Base-by-base conservation (phyloP, 2,113 vertebrate genomes). In the Lipophrys pholis region DNA sequence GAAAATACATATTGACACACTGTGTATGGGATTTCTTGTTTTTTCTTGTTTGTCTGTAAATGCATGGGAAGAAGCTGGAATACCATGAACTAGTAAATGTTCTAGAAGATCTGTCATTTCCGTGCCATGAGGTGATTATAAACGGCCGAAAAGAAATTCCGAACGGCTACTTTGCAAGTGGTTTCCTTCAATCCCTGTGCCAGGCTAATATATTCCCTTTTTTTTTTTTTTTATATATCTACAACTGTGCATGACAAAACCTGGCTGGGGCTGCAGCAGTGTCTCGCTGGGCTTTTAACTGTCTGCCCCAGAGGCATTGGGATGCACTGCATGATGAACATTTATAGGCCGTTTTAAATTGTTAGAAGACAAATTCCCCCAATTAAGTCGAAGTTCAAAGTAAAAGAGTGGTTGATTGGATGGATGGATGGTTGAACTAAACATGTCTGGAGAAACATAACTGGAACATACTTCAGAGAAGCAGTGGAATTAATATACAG, bases 41-140 rank as follows among this genome's bases (percentile, higher is more conserved):
- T 3, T 54, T 42, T 36, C 51, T 53, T 21, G 48, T 36, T 30
- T 30, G 21, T 30, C 21, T 30, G 2, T 2, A 30, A 30, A 4
- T 57, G 41, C 21, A 5, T 45, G 40, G 8, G 12, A 59, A 76
- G 7, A 38, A 35, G 11, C 41, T n/a, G 30, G 14, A 58, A 41
- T 68, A 67, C 35, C 49, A 46, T 55, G 42, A 52, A 65, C 64
- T 39, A 30, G 14, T 21, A 46, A 69, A 8, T 17, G 1, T 6
- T 53, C 15, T 56, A 7, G 16, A 56, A 70, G 51, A 15, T 72
- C 17, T 45, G 21, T 30, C 56, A 30, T 63, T 8, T 30, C 21
- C 21, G 4, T 30, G 21, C 21, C 4, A 30, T 30, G 21, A 30
- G 21, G 21, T 30, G 15, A 50, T 62, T 12, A 49, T 8, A 60